Evolutionary conservation across 2,797 vertebrate genomes (phyloP), one percentile per base, ranked within the genome.

Genomic region (Megalops cyprinoides): DNA sequence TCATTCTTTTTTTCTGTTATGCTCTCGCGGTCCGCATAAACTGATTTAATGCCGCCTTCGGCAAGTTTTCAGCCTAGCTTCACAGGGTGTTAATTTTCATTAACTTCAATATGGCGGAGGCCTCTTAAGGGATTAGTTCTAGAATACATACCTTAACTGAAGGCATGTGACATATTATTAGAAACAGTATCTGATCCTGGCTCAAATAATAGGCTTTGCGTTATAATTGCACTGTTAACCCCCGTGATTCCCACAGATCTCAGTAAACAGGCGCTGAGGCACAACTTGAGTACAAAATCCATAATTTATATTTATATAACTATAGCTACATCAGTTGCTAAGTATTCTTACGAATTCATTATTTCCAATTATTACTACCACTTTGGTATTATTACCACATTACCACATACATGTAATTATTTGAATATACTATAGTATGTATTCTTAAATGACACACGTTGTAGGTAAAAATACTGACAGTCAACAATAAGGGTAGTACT

Each of bases 41-140:
- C 84, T 88, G 84, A 92, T 93, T 94, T 93, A 91, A 23, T 91
- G 83, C 82, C 89, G 80, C 79, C 87, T 85, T 3, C 88, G 85
- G 88, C 93, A 80, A 53, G 84, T 44, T 91, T 92, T 93, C 82
- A 88, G 88, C 86, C 86, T 77, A 88, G 80, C 91, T 94, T 94
- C 85, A 89, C 88, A 90, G 88, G 88, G 82, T 90, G 91, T 91
- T 95, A 90, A 93, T 95, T 95, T 97, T 94, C 91, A 94, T 95
- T 93, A 95, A 91, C 81, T 93, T 94, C 88, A 94, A 92, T 91
- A 90, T 90, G 90, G 87, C 89, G 92, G 86, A 93, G 92, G 93
- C 85, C 84, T 96, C 94, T 94, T 94, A 89, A 88, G 93, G 92
- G 89, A 92, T 94, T 95, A 94, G 94, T 79, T 46, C 91, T 92